A percentile compares a stretch with the other conserved stretches of the same genome.
Conservation (phyloP, 1,140 invertebrate genomes). For the Goniozus legneri region DNA sequence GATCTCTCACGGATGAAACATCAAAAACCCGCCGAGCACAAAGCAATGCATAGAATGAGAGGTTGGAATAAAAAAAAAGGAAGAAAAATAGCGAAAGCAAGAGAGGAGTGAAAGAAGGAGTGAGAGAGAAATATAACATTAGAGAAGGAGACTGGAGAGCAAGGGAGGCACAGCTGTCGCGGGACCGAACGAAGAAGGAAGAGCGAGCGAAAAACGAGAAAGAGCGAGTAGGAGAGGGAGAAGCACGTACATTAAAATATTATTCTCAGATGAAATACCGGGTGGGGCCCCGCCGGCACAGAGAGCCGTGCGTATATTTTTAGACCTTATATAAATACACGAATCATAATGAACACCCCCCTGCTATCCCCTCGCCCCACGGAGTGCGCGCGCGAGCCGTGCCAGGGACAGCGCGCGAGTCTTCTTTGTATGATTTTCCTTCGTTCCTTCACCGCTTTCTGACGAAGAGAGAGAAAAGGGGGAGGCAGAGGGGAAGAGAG, state of each 20-base stretch:
- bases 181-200: conserved; percentile 15
- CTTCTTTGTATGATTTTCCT: conserved; percentile 25
- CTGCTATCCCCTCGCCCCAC: conserved; percentile 10
- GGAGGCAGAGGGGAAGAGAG: too few species aligned
- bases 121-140: conserved; percentile 13
- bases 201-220: conserved; percentile 8
- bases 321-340: conserved; percentile 57
- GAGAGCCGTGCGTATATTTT: conserved; percentile 50
- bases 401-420: conserved; percentile 18
- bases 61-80: too few species aligned
- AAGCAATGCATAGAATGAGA: neutral
- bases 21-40: conserved; percentile 1
- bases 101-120: conserved; percentile 9
- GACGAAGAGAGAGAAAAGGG: too few species aligned
- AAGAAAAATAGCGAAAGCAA: conserved; percentile 1
- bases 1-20: neutral
- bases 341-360: conserved; percentile 38
- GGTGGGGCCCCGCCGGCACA: conserved; percentile 50
- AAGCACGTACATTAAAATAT: conserved; percentile 54
- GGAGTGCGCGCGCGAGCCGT: conserved; percentile 11
- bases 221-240: conserved; percentile 13
- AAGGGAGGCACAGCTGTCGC: too few species aligned
- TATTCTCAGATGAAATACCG: conserved; percentile 57
- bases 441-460: conserved; percentile 14
- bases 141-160: conserved; percentile 7